Conservation (phyloP, 2,113 vertebrate species). For the Poecilia latipinna region DNA sequence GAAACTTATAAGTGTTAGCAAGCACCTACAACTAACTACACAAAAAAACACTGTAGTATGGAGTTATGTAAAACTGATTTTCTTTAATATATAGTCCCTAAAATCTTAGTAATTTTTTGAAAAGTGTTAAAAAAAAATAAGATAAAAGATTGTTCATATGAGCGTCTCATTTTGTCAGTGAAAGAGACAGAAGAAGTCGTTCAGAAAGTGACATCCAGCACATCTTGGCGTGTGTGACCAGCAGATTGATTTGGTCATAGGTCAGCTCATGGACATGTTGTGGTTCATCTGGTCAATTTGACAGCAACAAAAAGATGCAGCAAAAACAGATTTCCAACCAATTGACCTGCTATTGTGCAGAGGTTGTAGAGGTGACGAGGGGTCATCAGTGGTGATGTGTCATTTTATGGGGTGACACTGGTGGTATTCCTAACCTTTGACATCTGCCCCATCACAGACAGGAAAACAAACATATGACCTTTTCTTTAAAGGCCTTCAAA, state of each 20-base stretch:
- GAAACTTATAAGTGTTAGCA: too few relatives aligned
- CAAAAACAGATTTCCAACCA: conserved; percentile 46
- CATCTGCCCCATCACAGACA: conserved; percentile 44
- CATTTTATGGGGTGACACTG: conserved; percentile 47
- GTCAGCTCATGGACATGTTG: conserved; percentile 52
- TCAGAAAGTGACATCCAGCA: conserved; percentile 9
- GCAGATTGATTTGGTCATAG: conserved; percentile 41
- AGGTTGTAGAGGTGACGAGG: conserved; percentile 40
- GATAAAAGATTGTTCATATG: background rate
- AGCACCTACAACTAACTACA: too few relatives aligned
- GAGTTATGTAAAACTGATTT: too few relatives aligned
- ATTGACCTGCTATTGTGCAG: conserved; percentile 64
- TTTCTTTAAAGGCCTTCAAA: conserved; percentile 48
- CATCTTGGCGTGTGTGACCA: conserved; percentile 26
- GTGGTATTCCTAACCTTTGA: conserved; percentile 49
- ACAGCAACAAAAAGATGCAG: conserved; percentile 43
- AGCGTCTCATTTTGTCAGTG: background rate
- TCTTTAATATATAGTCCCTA: too few relatives aligned
- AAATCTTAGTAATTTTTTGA: too few relatives aligned
- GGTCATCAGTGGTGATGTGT: conserved; percentile 32
- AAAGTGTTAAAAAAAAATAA: too few relatives aligned
- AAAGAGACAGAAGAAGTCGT: background rate
- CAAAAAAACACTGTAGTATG: too few relatives aligned
- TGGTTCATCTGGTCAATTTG: conserved; percentile 51
- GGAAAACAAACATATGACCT: conserved; percentile 67